Conservation (phyloP, 1,140 invertebrate genomes). For the Dendroctonus ponderosae region DNA sequence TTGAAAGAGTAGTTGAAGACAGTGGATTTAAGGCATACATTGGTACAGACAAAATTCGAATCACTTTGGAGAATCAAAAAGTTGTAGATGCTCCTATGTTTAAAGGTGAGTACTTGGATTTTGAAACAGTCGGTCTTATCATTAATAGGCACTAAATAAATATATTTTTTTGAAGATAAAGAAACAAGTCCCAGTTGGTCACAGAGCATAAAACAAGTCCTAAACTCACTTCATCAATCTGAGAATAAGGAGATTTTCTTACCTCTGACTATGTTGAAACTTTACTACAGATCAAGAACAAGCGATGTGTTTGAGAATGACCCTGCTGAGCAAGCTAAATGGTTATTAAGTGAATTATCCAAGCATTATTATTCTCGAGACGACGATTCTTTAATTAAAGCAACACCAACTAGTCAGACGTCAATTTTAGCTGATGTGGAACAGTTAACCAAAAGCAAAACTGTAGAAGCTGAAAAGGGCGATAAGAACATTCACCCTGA, state of each 20-base stretch:
- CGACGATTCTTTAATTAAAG: conserved; percentile 27
- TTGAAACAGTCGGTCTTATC: background rate
- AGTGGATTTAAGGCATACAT: conserved; percentile 44
- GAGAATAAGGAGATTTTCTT: conserved; percentile 44
- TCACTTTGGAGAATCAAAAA: conserved; percentile 30
- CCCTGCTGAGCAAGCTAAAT: conserved; percentile 43
- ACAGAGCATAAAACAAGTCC: conserved; percentile 42
- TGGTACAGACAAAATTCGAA: conserved; percentile 43
- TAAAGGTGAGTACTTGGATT: conserved; percentile 14
- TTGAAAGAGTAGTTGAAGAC: conserved; percentile 42
- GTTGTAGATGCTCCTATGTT: conserved; percentile 1
- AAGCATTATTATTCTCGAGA: conserved; percentile 36
- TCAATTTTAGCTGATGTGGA: conserved; percentile 31
- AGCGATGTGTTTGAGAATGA: conserved; percentile 36
- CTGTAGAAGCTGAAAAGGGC: conserved; percentile 2
- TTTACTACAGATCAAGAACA: conserved; percentile 47
- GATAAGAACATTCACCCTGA: conserved; percentile 1
- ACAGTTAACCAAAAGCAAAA: conserved; percentile 17
- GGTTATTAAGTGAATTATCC: conserved; percentile 45
- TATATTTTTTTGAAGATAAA: conserved; percentile 4
- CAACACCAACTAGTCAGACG: conserved; percentile 24
- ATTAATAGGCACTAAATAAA: background rate
- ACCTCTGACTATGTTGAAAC: conserved; percentile 44
- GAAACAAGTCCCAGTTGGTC: conserved; percentile 43
- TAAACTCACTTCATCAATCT: conserved; percentile 44